Conservation (phyloP, 2,797 vertebrate species). For the Erithacus rubecula region DNA sequence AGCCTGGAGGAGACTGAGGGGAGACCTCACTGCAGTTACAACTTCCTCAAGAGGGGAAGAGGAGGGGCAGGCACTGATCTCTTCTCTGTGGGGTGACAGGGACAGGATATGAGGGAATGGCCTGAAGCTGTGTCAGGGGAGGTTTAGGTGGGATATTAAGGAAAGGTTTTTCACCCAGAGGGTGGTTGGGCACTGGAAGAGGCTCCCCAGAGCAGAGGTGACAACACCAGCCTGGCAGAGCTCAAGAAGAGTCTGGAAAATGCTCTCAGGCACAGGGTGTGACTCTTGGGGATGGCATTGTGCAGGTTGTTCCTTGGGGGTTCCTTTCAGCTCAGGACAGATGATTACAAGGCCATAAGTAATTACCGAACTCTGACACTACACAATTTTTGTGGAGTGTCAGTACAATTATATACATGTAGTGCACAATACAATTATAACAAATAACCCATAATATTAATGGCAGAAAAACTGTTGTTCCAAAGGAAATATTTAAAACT, state of each 20-base stretch:
- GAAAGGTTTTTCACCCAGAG: neutral
- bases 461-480: neutral
- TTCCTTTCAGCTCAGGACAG: neutral
- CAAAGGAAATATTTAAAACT: neutral
- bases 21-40: neutral
- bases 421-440: neutral
- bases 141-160: neutral
- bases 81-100: neutral
- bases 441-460: neutral
- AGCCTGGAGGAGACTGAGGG: neutral
- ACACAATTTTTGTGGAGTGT: neutral
- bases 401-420: no score
- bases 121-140: neutral
- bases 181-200: neutral
- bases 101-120: fast-evolving
- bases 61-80: neutral
- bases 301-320: neutral
- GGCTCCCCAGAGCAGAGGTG: neutral
- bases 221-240: neutral
- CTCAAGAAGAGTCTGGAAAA: neutral
- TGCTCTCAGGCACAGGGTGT: neutral
- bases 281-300: no score
- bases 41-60: neutral
- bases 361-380: neutral
- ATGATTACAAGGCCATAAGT: neutral